Percentiles rank a stretch among this genome's conserved stretches.
phyloP scores from a whole-genome alignment of 53 echinoderm and acorn worm genomes.

The Holothuria scabra region DNA sequence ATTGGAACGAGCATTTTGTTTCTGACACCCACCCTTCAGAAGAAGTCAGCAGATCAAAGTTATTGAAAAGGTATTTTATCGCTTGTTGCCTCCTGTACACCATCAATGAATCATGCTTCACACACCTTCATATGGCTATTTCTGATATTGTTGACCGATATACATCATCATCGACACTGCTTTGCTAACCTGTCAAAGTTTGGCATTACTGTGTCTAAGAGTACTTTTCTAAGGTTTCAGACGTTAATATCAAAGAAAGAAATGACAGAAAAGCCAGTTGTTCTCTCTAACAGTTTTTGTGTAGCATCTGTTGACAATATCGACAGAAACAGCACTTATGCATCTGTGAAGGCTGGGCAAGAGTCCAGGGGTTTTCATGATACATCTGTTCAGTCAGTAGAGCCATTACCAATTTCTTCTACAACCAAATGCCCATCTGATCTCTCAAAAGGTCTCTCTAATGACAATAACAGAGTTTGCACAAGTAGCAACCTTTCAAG shows the following conservation, averaged over 20 bases:
- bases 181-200: constrained; percentile 40
- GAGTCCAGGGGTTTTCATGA: constrained; percentile 15
- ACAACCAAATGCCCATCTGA: background rate
- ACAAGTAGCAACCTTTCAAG: background rate
- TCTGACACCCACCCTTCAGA: constrained; percentile 27
- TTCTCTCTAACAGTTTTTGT: constrained; percentile 18
- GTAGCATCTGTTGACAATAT: constrained; percentile 50
- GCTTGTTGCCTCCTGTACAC: constrained; percentile 26
- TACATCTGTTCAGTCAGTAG: constrained; percentile 24
- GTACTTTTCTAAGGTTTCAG: background rate
- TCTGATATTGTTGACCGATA: constrained; percentile 47
- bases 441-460: background rate
- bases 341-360: constrained; percentile 15
- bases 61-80: constrained; percentile 40
- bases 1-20: constrained; percentile 23
- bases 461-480: background rate
- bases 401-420: background rate
- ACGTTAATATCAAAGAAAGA: constrained; percentile 15
- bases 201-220: constrained; percentile 45
- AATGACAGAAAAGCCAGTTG: constrained; percentile 26
- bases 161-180: constrained; percentile 59
- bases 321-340: constrained; percentile 33
- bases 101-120: constrained; percentile 44
- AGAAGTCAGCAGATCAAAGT: constrained; percentile 38
- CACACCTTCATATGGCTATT: constrained; percentile 47